Conservation (phyloP, 2,113 vertebrate species). For the Neolamprologus ventralis region DNA sequence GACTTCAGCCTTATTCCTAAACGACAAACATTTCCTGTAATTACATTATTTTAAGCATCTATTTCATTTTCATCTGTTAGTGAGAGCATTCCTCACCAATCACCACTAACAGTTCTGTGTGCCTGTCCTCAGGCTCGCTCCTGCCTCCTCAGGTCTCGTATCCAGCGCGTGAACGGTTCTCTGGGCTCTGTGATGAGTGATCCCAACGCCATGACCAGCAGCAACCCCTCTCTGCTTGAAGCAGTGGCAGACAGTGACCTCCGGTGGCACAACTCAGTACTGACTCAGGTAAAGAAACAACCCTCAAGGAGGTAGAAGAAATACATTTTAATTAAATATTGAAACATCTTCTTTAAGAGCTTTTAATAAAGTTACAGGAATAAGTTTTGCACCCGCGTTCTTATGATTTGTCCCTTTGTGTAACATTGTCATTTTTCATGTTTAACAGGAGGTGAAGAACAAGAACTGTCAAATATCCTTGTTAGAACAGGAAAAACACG, state of each 20-base stretch:
- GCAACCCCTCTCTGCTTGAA: slow-evolving; percentile 8
- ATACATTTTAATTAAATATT: neutral
- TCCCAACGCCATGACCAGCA: slow-evolving; percentile 29
- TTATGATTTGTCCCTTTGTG: neutral
- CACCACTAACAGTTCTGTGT: neutral
- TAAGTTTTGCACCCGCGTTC: accelerated
- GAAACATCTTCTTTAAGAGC: neutral
- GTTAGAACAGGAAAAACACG: slow-evolving; percentile 55
- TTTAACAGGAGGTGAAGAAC: slow-evolving; percentile 52
- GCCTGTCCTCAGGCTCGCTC: slow-evolving; percentile 23
- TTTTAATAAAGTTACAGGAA: accelerated
- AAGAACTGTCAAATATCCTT: slow-evolving; percentile 62
- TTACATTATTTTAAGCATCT: neutral
- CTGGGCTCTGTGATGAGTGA: slow-evolving; percentile 65
- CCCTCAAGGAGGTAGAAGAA: accelerated
- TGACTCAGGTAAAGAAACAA: slow-evolving; percentile 48
- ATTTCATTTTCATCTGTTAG: neutral
- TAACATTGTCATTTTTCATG: neutral
- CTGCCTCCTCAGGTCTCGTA: slow-evolving; percentile 48
- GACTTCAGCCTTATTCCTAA: neutral
- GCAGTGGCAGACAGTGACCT: slow-evolving; percentile 52
- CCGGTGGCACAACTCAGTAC: slow-evolving; percentile 62
- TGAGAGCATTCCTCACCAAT: neutral
- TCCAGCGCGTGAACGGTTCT: slow-evolving; percentile 64
- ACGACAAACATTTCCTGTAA: neutral